Evolutionary conservation across 30 jellyfish, hydroid and myxozoan species (phyloP).

Genomic region (Clytia hemisphaerica): DNA sequence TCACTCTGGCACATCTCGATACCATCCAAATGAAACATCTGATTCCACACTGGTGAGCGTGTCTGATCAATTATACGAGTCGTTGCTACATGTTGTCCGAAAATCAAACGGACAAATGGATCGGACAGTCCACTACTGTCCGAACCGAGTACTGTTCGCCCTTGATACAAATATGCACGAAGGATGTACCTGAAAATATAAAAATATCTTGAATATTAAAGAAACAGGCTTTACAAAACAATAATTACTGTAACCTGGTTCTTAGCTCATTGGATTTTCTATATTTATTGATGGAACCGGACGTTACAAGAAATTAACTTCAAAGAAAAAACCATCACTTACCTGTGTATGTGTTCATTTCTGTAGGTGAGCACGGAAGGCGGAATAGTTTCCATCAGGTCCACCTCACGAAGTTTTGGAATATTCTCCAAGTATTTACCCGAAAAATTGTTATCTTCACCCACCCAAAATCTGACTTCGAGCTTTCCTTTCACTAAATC

Average conservation of each 20-base stretch:
- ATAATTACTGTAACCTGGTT: no score
- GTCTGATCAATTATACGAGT: constrained; percentile 56
- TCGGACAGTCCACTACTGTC: constrained; percentile 71
- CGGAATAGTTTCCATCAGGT: constrained; percentile 3
- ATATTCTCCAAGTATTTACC: no score
- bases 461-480: constrained; percentile 70
- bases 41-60: constrained; percentile 80
- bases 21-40: constrained; percentile 41
- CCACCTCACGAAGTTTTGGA: not conserved
- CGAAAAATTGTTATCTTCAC: constrained; percentile 20
- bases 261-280: no score
- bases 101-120: constrained; percentile 69
- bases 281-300: no score
- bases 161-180: constrained; percentile 80
- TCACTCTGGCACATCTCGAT: constrained; percentile 39
- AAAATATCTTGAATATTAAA: not conserved
- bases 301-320: no score
- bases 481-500: constrained; percentile 48
- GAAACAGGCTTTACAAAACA: not conserved
- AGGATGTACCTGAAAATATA: constrained; percentile 4
- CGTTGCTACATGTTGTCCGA: constrained; percentile 39
- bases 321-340: no score
- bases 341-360: not conserved
- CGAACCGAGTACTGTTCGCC: constrained; percentile 61
- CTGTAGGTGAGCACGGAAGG: not conserved